A percentile compares a stretch with the other conserved stretches of the same genome.
Conservation (phyloP, 2,113 vertebrate genomes). For the Elanus axillaris region DNA sequence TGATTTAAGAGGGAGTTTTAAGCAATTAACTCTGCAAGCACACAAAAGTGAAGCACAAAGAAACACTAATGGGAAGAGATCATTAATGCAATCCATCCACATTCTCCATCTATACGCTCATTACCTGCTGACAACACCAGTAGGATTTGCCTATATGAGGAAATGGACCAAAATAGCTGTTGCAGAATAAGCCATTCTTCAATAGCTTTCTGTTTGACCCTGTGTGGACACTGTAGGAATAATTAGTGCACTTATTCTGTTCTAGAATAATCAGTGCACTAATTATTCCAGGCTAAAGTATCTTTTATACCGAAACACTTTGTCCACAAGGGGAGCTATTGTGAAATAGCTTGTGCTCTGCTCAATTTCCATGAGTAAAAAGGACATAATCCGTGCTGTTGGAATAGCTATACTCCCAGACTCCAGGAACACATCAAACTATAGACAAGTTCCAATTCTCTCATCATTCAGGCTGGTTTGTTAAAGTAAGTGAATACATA, state of each 20-base stretch:
- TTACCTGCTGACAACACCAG: constrained; percentile 64
- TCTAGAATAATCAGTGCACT: constrained; percentile 49
- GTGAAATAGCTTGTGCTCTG: constrained; percentile 14
- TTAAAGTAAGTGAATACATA: background rate
- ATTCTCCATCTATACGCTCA: constrained; percentile 52
- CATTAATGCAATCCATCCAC: constrained; percentile 58
- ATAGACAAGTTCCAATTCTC: background rate
- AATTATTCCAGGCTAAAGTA: constrained; percentile 59
- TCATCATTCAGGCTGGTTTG: background rate
- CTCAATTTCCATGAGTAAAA: constrained; percentile 46
- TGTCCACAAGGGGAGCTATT: constrained; percentile 64
- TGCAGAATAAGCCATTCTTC: constrained; percentile 50
- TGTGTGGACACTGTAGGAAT: constrained; percentile 58
- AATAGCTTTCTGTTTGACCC: constrained; percentile 48
- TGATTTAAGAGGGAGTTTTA: constrained; percentile 41
- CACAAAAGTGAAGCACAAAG: constrained; percentile 61
- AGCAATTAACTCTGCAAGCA: constrained; percentile 59
- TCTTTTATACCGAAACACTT: constrained; percentile 53
- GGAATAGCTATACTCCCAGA: background rate
- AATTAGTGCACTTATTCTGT: constrained; percentile 49
- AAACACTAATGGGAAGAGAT: constrained; percentile 59
- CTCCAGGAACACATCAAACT: background rate
- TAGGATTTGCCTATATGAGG: constrained; percentile 51
- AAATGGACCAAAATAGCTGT: constrained; percentile 52
- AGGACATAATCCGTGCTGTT: background rate